Evolutionary conservation across 2,888 invertebrate species (phyloP).

Genomic region (Polydrusus tereticollis): DNA sequence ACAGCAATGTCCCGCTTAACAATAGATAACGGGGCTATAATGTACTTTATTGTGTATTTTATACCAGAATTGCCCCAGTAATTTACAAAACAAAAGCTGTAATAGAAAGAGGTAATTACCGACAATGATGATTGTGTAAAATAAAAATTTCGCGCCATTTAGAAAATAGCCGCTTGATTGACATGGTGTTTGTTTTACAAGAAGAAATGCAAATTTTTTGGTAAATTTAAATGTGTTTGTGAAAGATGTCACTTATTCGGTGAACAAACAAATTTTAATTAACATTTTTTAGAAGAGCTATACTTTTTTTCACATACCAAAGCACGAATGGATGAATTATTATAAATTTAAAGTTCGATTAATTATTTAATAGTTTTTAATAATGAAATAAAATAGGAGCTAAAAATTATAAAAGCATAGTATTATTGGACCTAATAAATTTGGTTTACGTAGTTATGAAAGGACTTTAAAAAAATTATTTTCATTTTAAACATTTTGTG

Average conservation of each 20-base stretch:
- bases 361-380: too few relatives aligned
- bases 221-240: neutral
- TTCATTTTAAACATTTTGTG: too few relatives aligned
- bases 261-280: neutral
- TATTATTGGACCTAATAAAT: too few relatives aligned
- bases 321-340: too few relatives aligned
- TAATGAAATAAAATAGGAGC: too few relatives aligned
- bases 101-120: neutral
- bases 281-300: neutral
- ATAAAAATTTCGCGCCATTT: neutral
- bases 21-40: neutral
- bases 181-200: neutral
- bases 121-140: conserved; percentile 3
- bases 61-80: neutral
- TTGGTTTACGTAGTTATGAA: too few relatives aligned
- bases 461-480: too few relatives aligned
- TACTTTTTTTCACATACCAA: too few relatives aligned
- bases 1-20: neutral
- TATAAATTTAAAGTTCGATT: too few relatives aligned
- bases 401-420: too few relatives aligned
- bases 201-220: neutral
- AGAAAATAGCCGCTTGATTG: conserved; percentile 1
- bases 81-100: neutral
- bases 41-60: neutral
- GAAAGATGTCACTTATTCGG: neutral